Evolutionary conservation across 2,797 vertebrate genomes (phyloP), one percentile per base, ranked within the genome.

Genomic region (Rhincodon typus): DNA sequence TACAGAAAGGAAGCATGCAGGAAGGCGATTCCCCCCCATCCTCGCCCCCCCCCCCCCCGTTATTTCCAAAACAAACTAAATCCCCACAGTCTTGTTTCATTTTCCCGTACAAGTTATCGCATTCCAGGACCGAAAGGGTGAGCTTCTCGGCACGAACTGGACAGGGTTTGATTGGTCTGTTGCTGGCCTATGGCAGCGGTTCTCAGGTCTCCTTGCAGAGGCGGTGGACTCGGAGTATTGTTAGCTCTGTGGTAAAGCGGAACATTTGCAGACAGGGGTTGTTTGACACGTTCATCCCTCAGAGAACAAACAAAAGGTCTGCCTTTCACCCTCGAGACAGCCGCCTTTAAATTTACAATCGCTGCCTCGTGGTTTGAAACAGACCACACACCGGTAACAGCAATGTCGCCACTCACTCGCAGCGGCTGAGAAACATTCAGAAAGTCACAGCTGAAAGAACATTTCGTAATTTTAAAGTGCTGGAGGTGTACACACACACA

Each of bases 271-370:
- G 90, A 3, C 66, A n/a, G 25, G 72, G 66, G 66, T 69, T 93
- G 90, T 23, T 93, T 19, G 62, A 93, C n/a, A 93, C 69, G 67
- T 93, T 13, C 90, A 93, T 42, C 66, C 21, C 90, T 46, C 90
- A 93, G 25, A 93, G 90, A 66, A 69, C 90, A 69, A 93, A 88
- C 86, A 34, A 93, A 69, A 69, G 66, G 62, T 93, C 46, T 93
- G 69, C 25, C 90, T 66, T 42, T 93, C 66, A 69, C 66, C 66
- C 66, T 42, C 90, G 25, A 25, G 23, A 93, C 21, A 69, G 23
- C n/a, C 62, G 67, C 66, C 23, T 66, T 23, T 42, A 42, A 69
- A 93, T 93, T 93, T 93, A 93, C 90, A 93, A 69, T 69, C 66
- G 23, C 62, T 93, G 90, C 90, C 88, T 69, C n/a, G 90, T 69